Evolutionary conservation across 2,797 vertebrate genomes (phyloP).

Genomic region (Thripadectes ignobilis): DNA sequence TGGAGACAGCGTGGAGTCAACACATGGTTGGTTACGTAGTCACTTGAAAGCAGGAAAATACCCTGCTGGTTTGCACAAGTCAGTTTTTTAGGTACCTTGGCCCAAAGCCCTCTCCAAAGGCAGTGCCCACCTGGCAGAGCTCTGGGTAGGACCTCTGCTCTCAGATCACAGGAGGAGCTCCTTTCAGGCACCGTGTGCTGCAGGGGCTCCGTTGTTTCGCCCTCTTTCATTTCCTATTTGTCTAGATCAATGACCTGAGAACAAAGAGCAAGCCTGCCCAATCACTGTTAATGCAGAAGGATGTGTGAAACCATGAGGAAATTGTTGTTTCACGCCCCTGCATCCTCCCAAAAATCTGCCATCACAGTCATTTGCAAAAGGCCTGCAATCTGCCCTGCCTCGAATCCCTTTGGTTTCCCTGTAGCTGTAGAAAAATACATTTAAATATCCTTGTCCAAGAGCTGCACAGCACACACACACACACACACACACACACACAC

Average conservation of each 20-base stretch:
- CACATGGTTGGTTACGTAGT: background rate
- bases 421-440: background rate
- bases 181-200: background rate
- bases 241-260: background rate
- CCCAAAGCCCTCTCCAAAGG: background rate
- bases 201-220: background rate
- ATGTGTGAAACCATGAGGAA: background rate
- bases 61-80: background rate
- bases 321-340: background rate
- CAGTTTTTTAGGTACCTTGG: background rate
- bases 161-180: background rate
- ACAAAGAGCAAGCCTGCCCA: background rate
- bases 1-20: too few relatives aligned
- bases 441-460: background rate
- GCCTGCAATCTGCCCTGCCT: background rate
- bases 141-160: background rate
- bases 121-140: background rate
- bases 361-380: background rate
- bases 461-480: background rate
- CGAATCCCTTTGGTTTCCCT: background rate
- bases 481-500: accelerated
- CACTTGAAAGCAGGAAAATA: background rate
- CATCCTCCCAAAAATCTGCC: slow-evolving; percentile 18
- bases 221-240: background rate
- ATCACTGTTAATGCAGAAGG: background rate